These are phyloP conservation scores for Sphaeramia orbicularis DNA, from an alignment of 2,797 vertebrate genomes.

Conservation along the genomic window DNA sequence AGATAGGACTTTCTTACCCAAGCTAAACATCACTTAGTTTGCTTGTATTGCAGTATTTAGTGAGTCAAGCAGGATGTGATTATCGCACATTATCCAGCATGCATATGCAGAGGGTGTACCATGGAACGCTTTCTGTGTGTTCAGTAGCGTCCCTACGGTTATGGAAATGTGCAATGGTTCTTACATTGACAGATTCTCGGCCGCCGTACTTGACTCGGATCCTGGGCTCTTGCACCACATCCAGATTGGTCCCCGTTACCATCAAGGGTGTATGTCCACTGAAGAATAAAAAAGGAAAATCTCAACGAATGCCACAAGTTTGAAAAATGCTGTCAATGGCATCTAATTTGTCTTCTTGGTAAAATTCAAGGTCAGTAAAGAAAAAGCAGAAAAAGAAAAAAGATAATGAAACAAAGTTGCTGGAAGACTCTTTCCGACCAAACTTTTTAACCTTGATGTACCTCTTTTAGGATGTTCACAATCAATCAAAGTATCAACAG, in stretches of 20 bases:
- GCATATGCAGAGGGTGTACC: background rate
- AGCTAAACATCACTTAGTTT: conserved; percentile 54
- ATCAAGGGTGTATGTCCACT: conserved; percentile 96
- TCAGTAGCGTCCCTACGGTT: background rate
- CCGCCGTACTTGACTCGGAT: conserved; percentile 94
- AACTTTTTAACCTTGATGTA: conserved; percentile 41
- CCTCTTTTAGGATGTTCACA: conserved; percentile 33
- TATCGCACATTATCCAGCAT: conserved; percentile 18
- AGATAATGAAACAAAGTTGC: background rate
- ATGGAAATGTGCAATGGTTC: conserved; percentile 61
- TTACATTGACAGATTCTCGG: conserved; percentile 96
- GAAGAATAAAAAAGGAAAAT: conserved; percentile 24
- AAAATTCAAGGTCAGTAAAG: background rate
- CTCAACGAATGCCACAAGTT: background rate
- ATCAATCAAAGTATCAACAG: conserved; percentile 42
- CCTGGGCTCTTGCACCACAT: conserved; percentile 96
- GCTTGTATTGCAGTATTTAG: conserved; percentile 31
- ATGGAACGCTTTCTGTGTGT: background rate
- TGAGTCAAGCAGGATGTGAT: conserved; percentile 30
- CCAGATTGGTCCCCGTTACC: conserved; percentile 95
- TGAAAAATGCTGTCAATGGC: background rate
- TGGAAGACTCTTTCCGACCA: conserved; percentile 20
- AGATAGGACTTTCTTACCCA: conserved; percentile 31
- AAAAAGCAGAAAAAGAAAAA: background rate
- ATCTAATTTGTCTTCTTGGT: background rate